Base-by-base conservation (phyloP, 2,797 vertebrate genomes). In the Ctenopoma kingsleyae region DNA sequence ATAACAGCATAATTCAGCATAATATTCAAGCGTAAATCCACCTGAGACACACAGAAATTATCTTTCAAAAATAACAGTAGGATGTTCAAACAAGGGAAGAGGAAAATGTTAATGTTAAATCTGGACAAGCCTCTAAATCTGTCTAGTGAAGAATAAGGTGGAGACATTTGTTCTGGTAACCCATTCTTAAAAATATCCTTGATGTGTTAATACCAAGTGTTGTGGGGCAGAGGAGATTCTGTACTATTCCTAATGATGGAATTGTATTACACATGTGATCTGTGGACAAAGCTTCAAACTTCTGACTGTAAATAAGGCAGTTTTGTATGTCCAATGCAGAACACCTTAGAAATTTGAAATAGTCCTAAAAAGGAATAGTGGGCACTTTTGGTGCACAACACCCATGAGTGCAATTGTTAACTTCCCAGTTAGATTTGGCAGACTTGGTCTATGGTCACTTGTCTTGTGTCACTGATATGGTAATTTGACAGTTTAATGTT, bases 141-240 rank as follows among this genome's bases (percentile, higher is more conserved):
- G n/a, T 35, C 13, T 52, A 43, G 3, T 1, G n/a, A 38, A 66
- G 25, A 1, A 47, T 8, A 8, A 3, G 32, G 35, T 36, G 30
- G 8, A 57, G 51, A 27, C 32, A 13, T 53, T 19, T 47, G 35
- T 53, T 23, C 41, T 8, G 49, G 16, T 50, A 51, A 50, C 4
- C 38, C 43, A 30, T 36, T 20, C 47, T 35, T 16, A 22, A 8
- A 65, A 10, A 22, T 55, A 19, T 40, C 46, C 7, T 32, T 32
- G 15, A 25, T 47, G 54, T 59, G 72, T 66, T 72, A 38, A 76
- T 87, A 74, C 74, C 67, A 80, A 43, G 69, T 78, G 81, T 7
- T 64, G 49, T 61, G 36, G 51, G 57, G n/a, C 30, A 22, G 35
- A 32, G 3, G 54, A 52, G 46, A 25, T 15, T 27, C 47, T 66